phyloP scores from a whole-genome alignment of 92 coral and sea anemone genomes.

The Zoanthus solanderi region DNA sequence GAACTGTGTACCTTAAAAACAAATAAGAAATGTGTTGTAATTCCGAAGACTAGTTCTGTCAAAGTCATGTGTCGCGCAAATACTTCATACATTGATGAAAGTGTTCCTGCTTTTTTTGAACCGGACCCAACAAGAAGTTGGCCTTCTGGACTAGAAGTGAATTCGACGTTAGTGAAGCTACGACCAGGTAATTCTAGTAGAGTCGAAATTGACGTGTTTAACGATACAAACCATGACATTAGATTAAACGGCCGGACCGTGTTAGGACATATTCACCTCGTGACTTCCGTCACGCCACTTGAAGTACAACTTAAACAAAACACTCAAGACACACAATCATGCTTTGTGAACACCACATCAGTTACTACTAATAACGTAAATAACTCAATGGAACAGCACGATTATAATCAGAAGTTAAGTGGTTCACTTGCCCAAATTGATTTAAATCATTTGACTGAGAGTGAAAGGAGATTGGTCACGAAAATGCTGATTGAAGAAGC shows the following conservation, averaged over 20 bases:
- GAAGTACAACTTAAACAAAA: constrained; percentile 17
- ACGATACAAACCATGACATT: constrained; percentile 10
- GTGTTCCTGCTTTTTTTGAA: constrained; percentile 45
- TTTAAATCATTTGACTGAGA: constrained; percentile 49
- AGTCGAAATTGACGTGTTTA: constrained; percentile 27
- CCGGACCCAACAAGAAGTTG: constrained; percentile 42
- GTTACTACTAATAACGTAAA: constrained; percentile 16
- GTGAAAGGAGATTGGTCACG: constrained; percentile 47
- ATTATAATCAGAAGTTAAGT: constrained; percentile 31
- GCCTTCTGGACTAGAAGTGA: constrained; percentile 40
- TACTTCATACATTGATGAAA: constrained; percentile 39
- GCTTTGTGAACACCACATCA: constrained; percentile 8
- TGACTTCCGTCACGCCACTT: constrained; percentile 24
- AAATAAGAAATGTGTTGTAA: constrained; percentile 44
- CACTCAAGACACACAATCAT: constrained; percentile 15
- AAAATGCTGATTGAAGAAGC: constrained; percentile 71
- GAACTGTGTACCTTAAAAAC: constrained; percentile 56
- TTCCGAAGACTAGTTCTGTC: constrained; percentile 33
- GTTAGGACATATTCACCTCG: constrained; percentile 11
- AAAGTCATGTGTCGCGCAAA: constrained; percentile 56
- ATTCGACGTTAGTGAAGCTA: constrained; percentile 14
- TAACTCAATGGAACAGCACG: not conserved
- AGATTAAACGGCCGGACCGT: not conserved
- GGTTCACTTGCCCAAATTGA: constrained; percentile 61
- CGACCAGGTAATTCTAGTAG: constrained; percentile 43